Percentiles rank a stretch among this genome's conserved stretches.
Evolutionary conservation across 1,140 invertebrate genomes (phyloP).

Genomic region (roundworm (Caenorhabditis elegans)): WBcel235 BX284605.5:1430001-1430500

Average conservation of each 20-base stretch:
- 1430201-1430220: neutral
- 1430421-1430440: slow-evolving; percentile 79
- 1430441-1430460: slow-evolving; percentile 80
- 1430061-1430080: neutral
- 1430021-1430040: too few species aligned
- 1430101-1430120: slow-evolving; percentile 43
- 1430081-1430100: slow-evolving; percentile 46
- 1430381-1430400: slow-evolving; percentile 27
- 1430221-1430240: neutral
- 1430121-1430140: slow-evolving; percentile 29
- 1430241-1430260: slow-evolving; percentile 48
- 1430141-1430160: slow-evolving; percentile 20
- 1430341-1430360: slow-evolving; percentile 36
- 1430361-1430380: slow-evolving; percentile 31
- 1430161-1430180: slow-evolving; percentile 42
- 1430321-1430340: slow-evolving; percentile 30
- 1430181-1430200: slow-evolving; percentile 42
- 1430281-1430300: slow-evolving; percentile 22
- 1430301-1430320: slow-evolving; percentile 19
- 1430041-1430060: neutral
- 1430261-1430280: slow-evolving; percentile 41
- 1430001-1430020: too few species aligned
- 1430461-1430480: slow-evolving; percentile 69
- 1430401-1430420: slow-evolving; percentile 26
- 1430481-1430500: slow-evolving; percentile 69